Evolutionary conservation across 2,888 invertebrate genomes (phyloP).

Genomic region (Aspidapion aeneum): DNA sequence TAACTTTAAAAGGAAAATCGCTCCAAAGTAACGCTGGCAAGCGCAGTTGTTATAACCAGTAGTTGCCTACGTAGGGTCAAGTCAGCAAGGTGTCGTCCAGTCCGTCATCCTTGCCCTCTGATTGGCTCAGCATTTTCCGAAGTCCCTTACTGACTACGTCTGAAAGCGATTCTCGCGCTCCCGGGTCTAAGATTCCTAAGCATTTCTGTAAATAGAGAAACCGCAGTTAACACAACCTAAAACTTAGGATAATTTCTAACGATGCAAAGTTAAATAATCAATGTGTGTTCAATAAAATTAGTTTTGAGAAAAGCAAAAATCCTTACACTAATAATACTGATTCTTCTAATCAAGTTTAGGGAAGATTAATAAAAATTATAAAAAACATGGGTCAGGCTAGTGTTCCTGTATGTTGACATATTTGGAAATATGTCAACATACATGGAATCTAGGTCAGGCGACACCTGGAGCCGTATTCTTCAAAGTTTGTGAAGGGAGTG

Average conservation of each 20-base stretch:
- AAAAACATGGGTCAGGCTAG: too few relatives aligned
- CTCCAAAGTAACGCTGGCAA: not conserved
- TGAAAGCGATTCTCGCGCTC: conserved; percentile 82
- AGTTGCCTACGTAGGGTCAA: conserved; percentile 50
- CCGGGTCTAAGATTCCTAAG: conserved; percentile 73
- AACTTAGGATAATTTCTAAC: not conserved
- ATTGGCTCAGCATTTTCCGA: conserved; percentile 70
- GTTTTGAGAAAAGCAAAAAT: too few relatives aligned
- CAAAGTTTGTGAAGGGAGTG: too few relatives aligned
- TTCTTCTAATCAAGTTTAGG: too few relatives aligned
- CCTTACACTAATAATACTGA: too few relatives aligned
- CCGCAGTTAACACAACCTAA: too few relatives aligned
- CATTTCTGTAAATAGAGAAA: conserved; percentile 57
- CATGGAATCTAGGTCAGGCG: too few relatives aligned
- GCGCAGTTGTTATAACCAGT: not conserved
- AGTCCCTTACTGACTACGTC: conserved; percentile 89
- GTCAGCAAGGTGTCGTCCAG: conserved; percentile 88
- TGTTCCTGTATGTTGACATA: too few relatives aligned
- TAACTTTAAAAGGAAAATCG: not conserved
- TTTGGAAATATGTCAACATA: too few relatives aligned
- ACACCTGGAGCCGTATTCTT: too few relatives aligned
- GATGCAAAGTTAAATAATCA: conserved; percentile 8
- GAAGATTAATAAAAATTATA: too few relatives aligned
- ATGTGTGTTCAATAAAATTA: too few relatives aligned
- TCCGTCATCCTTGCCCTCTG: conserved; percentile 86